These are phyloP conservation scores for Polyommatus iphigenia DNA, from an alignment of 2,888 invertebrate species.

Conservation along the genomic window DNA sequence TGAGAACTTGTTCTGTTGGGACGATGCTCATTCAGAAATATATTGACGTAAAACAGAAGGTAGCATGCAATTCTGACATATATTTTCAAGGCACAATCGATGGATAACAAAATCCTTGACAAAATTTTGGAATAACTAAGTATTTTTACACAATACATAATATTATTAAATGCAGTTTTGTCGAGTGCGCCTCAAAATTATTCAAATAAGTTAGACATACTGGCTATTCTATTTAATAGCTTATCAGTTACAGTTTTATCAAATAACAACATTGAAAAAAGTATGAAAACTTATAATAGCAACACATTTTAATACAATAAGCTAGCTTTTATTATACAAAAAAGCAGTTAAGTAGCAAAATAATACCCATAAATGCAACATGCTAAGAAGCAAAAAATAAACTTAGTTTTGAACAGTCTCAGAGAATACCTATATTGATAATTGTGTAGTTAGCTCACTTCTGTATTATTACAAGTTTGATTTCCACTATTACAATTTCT, in stretches of 20 bases:
- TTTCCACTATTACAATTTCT: background rate
- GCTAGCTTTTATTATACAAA: background rate
- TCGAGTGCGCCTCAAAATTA: background rate
- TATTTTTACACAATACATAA: no score
- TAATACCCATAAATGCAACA: background rate
- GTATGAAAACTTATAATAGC: background rate
- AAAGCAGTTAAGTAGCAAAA: background rate
- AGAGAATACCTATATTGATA: background rate
- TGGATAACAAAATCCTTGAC: background rate
- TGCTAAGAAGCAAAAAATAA: background rate
- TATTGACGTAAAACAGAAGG: background rate
- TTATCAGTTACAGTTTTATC: background rate
- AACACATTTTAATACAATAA: background rate
- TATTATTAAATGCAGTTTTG: background rate
- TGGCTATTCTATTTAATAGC: background rate
- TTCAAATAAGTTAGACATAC: background rate
- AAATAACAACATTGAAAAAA: background rate
- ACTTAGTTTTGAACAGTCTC: background rate
- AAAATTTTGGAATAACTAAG: background rate
- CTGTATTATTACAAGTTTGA: background rate
- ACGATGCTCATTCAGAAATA: background rate
- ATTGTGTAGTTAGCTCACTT: no score
- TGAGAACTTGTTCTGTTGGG: slow-evolving; percentile 87
- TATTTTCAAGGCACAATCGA: background rate
- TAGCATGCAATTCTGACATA: slow-evolving; percentile 31